phyloP scores from a whole-genome alignment of 2,888 invertebrate genomes.

The Tetropium fuscum region DNA sequence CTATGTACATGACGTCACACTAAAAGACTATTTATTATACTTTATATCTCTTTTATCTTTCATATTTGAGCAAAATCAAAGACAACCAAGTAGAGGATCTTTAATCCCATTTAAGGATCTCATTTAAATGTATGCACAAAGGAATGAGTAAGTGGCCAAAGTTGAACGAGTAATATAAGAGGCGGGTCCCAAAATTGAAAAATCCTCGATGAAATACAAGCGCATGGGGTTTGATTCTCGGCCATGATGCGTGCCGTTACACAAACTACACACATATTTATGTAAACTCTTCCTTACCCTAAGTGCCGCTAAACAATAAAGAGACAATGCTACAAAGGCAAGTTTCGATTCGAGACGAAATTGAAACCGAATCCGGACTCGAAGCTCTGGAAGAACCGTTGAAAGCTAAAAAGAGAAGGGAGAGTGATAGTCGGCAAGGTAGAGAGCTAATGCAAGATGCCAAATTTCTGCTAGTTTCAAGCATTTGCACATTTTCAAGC shows the following conservation, averaged over 20 bases:
- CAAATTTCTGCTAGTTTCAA: conserved; percentile 40
- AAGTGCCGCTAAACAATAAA: conserved; percentile 77
- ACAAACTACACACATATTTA: conserved; percentile 20
- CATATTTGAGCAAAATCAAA: too few relatives aligned
- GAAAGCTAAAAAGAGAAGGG: conserved; percentile 72
- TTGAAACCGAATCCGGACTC: conserved; percentile 72
- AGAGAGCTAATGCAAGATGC: conserved; percentile 52
- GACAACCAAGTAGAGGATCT: too few relatives aligned
- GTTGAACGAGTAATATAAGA: too few relatives aligned
- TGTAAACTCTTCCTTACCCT: conserved; percentile 35
- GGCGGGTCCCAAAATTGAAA: too few relatives aligned
- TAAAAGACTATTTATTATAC: too few relatives aligned
- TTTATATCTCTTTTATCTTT: too few relatives aligned
- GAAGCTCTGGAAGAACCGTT: conserved; percentile 77
- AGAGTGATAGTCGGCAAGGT: conserved; percentile 73
- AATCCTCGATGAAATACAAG: too few relatives aligned
- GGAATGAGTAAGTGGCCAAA: too few relatives aligned
- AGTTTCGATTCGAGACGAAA: conserved; percentile 70
- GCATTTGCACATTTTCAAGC: conserved; percentile 26
- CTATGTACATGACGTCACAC: too few relatives aligned
- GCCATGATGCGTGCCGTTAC: neutral
- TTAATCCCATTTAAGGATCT: too few relatives aligned
- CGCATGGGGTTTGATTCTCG: too few relatives aligned
- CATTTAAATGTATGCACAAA: too few relatives aligned
- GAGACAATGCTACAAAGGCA: conserved; percentile 75